Evolutionary conservation across 2,888 invertebrate species (phyloP), one percentile per base, ranked within the genome.

Genomic region (Calliphora vomitoria): DNA sequence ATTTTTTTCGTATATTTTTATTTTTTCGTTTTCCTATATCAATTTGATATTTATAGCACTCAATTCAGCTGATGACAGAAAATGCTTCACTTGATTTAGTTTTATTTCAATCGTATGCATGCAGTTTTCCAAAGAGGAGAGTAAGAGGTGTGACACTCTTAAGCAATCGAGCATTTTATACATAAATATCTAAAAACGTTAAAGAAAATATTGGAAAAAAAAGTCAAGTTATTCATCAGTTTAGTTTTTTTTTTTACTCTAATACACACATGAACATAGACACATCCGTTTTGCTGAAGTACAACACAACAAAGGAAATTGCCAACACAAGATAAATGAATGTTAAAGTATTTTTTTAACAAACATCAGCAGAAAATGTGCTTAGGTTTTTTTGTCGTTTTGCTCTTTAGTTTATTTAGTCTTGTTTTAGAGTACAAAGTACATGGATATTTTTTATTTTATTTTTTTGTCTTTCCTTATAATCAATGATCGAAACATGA

Each of bases 291-390:
- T 62, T 50, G 41, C 8, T 62, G 31, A 71, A 55, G 62, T 44
- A 44, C 44, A 74, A 68, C 60, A 84, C 31, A 76, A 50, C 82
- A 83, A 87, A 82, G 87, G 78, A 87, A 87, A 78, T 74, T 87
- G 82, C 81, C 38, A 58, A 76, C 79, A 84, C 72, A 87, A 87
- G 74, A 87, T 82, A 82, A 84, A 87, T 87, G 62, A 82, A 84
- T 78, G 78, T 47, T 81, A 66, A 60, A 76, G 15, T 72, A 15
- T 74, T 25, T 75, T 66, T 82, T 81, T 18, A 47, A 35, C 44
- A 47, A 68, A 60, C 68, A 60, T 82, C 76, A 75, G 82, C 76
- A 76, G 5, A 82, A 75, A 75, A 60, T 8, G 4, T 60, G 64
- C 41, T 62, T 18, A 31, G 35, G n/a, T 69, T 62, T 69, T 60